Base-by-base conservation (phyloP, 2,888 invertebrate species). In the Conistra vaccinii region DNA sequence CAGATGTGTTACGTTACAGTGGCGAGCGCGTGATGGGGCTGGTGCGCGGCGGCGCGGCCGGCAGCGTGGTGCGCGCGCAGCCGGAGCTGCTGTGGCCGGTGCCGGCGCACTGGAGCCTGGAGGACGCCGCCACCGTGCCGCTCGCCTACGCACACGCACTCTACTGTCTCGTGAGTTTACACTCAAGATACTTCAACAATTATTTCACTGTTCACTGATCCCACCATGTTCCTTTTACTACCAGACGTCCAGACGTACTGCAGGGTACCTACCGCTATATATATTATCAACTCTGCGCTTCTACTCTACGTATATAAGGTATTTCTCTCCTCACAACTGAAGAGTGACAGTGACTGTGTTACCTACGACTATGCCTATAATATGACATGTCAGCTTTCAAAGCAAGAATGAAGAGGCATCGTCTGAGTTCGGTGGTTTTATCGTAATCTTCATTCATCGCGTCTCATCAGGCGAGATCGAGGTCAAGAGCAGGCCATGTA, bases 71-170 rank as follows among this genome's bases (percentile, higher is more conserved):
- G n/a, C 92, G 92, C 69, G 97, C 96, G 12, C 95, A 97, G 80
- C 92, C 93, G 1, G 92, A 96, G 51, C 91, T 97, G 73, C 81
- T 93, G 62, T 98, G 98, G 98, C 95, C 97, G 14, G 95, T 98
- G n/a, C 98, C 98, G 0, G 95, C 97, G 3, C 89, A 95, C 35
- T 98, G 98, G 98, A 96, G 96, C 5, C 91, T 98, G 42, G 97
- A 97, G 89, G 98, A 98, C 76, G 98, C 98, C 10, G 98, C 98
- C 20, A 98, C 98, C 0, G 97, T 98, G 0, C 98, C 98, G 0
- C 97, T 98, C 60, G 98, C 98, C 0, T 98, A 98, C 87, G 94
- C 94, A 20, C 96, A 97, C 0, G 97, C 97, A 0, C 96, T 91
- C 70, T 94, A 94, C 77, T 91, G 91, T 57, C 86, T 93, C 10